Conservation (phyloP, 2,797 vertebrate genomes). For the Leptoclinus maculatus region DNA sequence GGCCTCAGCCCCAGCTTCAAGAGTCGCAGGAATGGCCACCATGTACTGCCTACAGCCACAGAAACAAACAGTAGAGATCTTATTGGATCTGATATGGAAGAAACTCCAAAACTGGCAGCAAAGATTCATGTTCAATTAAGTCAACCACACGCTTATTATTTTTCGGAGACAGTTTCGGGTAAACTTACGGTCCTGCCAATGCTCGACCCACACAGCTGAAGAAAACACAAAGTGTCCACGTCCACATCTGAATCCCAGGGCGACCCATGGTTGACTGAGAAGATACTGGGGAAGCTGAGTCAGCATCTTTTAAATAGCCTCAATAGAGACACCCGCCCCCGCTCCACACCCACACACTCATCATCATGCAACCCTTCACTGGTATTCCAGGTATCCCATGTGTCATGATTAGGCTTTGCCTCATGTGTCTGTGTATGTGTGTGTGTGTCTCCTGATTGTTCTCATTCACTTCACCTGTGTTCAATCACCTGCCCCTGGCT, state of each 20-base stretch:
- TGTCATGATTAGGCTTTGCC: neutral
- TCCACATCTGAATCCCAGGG: constrained; percentile 42
- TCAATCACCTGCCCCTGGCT: no score
- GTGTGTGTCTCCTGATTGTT: no score
- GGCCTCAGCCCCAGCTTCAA: constrained; percentile 71
- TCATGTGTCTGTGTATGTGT: no score
- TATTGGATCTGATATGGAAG: neutral
- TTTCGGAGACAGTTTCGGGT: neutral
- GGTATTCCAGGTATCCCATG: neutral
- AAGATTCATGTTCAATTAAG: neutral
- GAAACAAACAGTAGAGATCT: neutral
- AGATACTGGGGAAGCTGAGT: neutral
- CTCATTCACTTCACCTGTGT: constrained; percentile 12
- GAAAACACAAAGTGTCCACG: constrained; percentile 49
- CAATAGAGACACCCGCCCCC: constrained; percentile 9
- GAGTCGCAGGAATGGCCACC: constrained; percentile 74
- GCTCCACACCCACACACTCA: neutral
- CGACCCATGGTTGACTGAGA: constrained; percentile 57
- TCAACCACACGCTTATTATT: neutral
- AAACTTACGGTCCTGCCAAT: constrained; percentile 65
- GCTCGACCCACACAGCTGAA: constrained; percentile 44
- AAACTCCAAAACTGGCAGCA: neutral
- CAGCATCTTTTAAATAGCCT: constrained; percentile 41
- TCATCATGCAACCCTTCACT: neutral
- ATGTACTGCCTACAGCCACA: constrained; percentile 72